These are phyloP conservation scores for Malurus splendens DNA, from an alignment of 2,797 vertebrate genomes.

Conservation along the genomic window DNA sequence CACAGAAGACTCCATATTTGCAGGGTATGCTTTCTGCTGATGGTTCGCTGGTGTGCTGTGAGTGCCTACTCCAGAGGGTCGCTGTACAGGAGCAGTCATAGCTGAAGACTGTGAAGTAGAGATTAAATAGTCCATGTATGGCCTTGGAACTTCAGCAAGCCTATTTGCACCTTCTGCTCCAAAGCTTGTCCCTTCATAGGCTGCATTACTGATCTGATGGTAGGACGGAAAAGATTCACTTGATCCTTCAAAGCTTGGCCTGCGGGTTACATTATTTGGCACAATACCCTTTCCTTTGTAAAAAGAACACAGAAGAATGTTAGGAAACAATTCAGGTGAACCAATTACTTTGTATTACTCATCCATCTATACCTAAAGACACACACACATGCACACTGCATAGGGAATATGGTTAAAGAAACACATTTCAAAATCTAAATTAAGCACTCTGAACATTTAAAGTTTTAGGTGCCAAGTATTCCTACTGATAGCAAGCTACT, in stretches of 20 bases:
- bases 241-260: slow-evolving; percentile 82
- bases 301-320: slow-evolving; percentile 32
- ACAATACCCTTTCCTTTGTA: slow-evolving; percentile 77
- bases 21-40: slow-evolving; percentile 84
- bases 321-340: slow-evolving; percentile 25
- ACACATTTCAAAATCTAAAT: slow-evolving; percentile 2
- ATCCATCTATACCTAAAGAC: not conserved
- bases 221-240: slow-evolving; percentile 85
- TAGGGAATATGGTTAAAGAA: not conserved
- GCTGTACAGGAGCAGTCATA: slow-evolving; percentile 81
- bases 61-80: slow-evolving; percentile 75
- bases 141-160: slow-evolving; percentile 79
- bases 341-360: not conserved
- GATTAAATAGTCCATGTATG: slow-evolving; percentile 91
- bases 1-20: slow-evolving; percentile 80
- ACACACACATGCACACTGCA: not conserved
- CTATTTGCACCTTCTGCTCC: slow-evolving; percentile 73
- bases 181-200: slow-evolving; percentile 84
- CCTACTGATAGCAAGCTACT: not conserved
- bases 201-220: slow-evolving; percentile 80
- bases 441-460: not conserved
- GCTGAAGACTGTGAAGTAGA: slow-evolving; percentile 75
- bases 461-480: slow-evolving; percentile 5
- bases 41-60: slow-evolving; percentile 72
- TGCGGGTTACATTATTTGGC: slow-evolving; percentile 78